Evolutionary conservation across 2,113 vertebrate genomes (phyloP).

Genomic region (Morone chrysops): DNA sequence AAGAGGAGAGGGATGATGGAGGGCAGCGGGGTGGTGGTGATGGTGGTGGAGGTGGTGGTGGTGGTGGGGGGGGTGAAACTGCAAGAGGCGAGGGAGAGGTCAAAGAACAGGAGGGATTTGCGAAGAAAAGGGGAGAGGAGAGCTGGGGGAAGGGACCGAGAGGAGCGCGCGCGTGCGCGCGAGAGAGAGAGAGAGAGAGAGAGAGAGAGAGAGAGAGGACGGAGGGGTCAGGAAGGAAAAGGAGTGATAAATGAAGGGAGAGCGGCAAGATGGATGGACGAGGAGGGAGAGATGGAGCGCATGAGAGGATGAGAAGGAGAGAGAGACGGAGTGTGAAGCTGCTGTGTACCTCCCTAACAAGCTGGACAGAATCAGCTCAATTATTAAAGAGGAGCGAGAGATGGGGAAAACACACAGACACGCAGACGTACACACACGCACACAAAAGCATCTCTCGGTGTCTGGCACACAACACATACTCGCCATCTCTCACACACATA

Average conservation of each 20-base stretch:
- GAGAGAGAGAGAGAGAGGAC: conserved; percentile 43
- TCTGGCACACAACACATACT: conserved; percentile 57
- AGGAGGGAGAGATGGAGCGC: conserved; percentile 52
- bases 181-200: conserved; percentile 42
- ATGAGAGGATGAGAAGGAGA: conserved; percentile 62
- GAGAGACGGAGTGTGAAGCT: conserved; percentile 74
- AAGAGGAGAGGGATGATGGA: conserved; percentile 66
- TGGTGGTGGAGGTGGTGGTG: conserved; percentile 44
- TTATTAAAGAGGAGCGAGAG: conserved; percentile 83
- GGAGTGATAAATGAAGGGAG: conserved; percentile 74
- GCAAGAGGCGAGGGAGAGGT: conserved; percentile 76
- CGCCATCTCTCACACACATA: conserved; percentile 15
- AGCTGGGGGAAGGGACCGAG: conserved; percentile 59
- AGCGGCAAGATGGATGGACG: conserved; percentile 55
- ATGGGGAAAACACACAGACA: conserved; percentile 78
- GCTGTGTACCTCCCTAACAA: conserved; percentile 84
- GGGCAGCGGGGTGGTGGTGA: conserved; percentile 62
- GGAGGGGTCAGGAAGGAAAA: conserved; percentile 62
- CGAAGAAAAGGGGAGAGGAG: conserved; percentile 54
- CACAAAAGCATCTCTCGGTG: conserved; percentile 61
- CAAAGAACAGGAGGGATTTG: conserved; percentile 79
- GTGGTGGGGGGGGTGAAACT: conserved; percentile 50
- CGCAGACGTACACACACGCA: conserved; percentile 55
- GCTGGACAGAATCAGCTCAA: conserved; percentile 85
- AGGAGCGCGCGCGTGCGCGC: background rate